Base-by-base conservation (phyloP, 2,888 invertebrate genomes). In the Apamea monoglypha region DNA sequence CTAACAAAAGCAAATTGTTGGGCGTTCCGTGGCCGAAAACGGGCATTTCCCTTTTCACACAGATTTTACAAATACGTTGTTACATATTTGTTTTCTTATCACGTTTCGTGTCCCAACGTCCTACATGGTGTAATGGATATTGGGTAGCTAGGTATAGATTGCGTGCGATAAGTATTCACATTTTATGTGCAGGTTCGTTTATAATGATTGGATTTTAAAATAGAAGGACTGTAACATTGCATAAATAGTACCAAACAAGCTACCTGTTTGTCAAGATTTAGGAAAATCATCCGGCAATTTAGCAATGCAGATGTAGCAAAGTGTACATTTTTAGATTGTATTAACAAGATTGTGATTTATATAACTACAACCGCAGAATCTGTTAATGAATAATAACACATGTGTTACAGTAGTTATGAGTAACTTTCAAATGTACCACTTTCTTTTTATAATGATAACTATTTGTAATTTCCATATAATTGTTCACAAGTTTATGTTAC, bases 341-440 rank as follows among this genome's bases (percentile, higher is more conserved):
- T 50, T 47, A 40, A 59, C 44, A 56, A 66, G 40, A 81, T 67
- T 44, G 2, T 16, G 14, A 53, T n/a, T 66, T n/a, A 44, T 18
- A 14, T 50, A 40, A 71, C 2, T 61, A 50, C 50, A 21, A 16
- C 21, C 25, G 0, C 14, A 53, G 18, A 2, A 64, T n/a, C 25
- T 67, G 10, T 32, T 76, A 69, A 40, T 21, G 7, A 1, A 40
- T 21, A 50, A 29, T 47, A 2, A 21, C 6, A 44, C n/a, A 59
- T 71, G 64, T 70, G 74, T 74, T 44, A 53, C 63, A 40, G 44
- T 74, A 32, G 25, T 36, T 47, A 14, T 40, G 56, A 47, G n/a
- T 53, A 40, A 80, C 74, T 66, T 76, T 81, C 47, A 67, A 40
- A 47, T 56, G 32, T 25, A 69, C 50, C 53, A 32, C 72, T 82